phyloP scores from a whole-genome alignment of 2,113 vertebrate species.

The Drymodes brunneopygia region DNA sequence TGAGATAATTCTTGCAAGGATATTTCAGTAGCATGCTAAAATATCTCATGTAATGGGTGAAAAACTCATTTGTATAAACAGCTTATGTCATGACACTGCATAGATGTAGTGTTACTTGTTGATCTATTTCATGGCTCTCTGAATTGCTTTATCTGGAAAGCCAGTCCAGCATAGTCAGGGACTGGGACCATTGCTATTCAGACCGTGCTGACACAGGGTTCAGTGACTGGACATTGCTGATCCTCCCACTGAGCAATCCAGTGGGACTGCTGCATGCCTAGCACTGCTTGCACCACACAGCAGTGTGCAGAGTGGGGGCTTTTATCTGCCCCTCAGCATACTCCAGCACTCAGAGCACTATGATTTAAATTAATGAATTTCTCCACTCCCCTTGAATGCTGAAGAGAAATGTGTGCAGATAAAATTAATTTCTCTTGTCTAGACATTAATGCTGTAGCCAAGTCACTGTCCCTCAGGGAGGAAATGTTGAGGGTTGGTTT shows the following conservation, averaged over 20 bases:
- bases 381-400: neutral
- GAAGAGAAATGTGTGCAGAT: neutral
- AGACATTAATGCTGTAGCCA: neutral
- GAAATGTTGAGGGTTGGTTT: neutral
- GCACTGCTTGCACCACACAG: neutral
- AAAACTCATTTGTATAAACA: neutral
- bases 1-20: neutral
- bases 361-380: neutral
- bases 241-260: neutral
- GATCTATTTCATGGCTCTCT: neutral
- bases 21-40: neutral
- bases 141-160: neutral
- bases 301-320: neutral
- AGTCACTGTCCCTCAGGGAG: neutral
- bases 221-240: rapidly evolving
- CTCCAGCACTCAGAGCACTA: neutral
- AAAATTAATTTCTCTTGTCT: neutral
- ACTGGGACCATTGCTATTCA: neutral
- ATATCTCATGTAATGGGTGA: neutral
- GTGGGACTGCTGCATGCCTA: no score
- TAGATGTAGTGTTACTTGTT: neutral
- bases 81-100: neutral
- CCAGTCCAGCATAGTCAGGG: neutral
- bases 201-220: neutral
- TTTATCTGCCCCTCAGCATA: neutral